Evolutionary conservation across 2,888 invertebrate species (phyloP), one percentile per base, ranked within the genome.

Genomic region (Dolichomitus sp.): DNA sequence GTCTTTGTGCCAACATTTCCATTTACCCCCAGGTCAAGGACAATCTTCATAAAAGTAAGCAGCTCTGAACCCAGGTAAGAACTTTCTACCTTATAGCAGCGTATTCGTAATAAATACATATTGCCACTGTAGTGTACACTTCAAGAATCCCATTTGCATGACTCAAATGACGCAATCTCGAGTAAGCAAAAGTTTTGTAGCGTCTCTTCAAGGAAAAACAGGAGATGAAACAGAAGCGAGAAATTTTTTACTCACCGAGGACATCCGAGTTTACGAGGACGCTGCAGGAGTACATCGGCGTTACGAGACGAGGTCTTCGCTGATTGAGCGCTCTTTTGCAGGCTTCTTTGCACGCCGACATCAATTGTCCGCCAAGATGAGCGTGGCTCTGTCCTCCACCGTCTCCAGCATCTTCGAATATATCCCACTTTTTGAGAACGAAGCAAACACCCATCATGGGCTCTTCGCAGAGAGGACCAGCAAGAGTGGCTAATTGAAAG

Each of bases 391-490:
- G 86, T 37, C 83, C 76, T 40, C 79, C 84, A 54, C 93, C 92
- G 63, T 92, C 93, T 75, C 93, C 89, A 14, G 81, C 48, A 40
- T 89, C 50, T n/a, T 76, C 76, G 42, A 77, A 42, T 30, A 93
- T 88, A 54, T 91, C 95, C 97, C 98, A 99, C 87, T 97, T 97
- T 88, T 98, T 97, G 1, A 99, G 95, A 73, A 97, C 95, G 94
- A 99, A 99, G 19, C 97, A 98, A 0, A 99, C 98, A 1, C 99
- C 99, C 94, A 97, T 97, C 97, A 99, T 97, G 1, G 99, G 99
- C 92, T 99, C 99, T 89, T 99, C 99, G 94, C 99, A 99, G 59
- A 99, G 93, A 0, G 99, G 99, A 0, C 99, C 99, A 54, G 98
- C 96, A 73, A 97, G 94, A 33, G 98, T 96, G 6, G 98, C 97